Evolutionary conservation across 35 echinoderm and acorn worm genomes (phyloP).

Genomic region (Acanthaster planci): DNA sequence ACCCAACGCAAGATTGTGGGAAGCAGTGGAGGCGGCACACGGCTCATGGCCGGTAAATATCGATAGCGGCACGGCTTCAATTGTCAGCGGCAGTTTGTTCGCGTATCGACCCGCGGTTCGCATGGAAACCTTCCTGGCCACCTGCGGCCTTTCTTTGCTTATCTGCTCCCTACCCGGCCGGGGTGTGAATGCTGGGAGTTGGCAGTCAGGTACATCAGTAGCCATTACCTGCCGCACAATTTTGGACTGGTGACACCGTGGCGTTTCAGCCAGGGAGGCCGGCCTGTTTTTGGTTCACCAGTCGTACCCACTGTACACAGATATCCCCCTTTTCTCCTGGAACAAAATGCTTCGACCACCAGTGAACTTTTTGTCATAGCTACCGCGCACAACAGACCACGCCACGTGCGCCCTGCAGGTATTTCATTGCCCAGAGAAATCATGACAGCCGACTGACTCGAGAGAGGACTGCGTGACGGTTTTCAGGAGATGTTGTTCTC

Average conservation of each 20-base stretch:
- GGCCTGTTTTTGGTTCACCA: too few relatives aligned
- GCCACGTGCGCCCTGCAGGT: not conserved
- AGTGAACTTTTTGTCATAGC: constrained; percentile 11
- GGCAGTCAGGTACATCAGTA: too few relatives aligned
- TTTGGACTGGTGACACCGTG: too few relatives aligned
- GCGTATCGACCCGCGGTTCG: not conserved
- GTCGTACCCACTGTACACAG: too few relatives aligned
- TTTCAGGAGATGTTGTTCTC: not conserved
- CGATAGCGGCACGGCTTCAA: not conserved
- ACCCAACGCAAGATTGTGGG: not conserved
- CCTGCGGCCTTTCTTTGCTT: not conserved
- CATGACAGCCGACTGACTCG: not conserved
- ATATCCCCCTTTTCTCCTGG: too few relatives aligned
- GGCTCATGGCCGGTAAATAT: not conserved
- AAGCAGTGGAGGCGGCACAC: not conserved
- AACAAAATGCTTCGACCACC: too few relatives aligned
- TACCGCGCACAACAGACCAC: not conserved
- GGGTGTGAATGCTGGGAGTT: too few relatives aligned
- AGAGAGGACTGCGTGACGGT: not conserved
- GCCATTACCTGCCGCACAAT: too few relatives aligned
- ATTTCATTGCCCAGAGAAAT: not conserved
- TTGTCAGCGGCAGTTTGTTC: not conserved
- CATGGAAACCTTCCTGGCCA: constrained; percentile 20
- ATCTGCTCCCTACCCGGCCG: too few relatives aligned
- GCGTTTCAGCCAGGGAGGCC: too few relatives aligned